Evolutionary conservation across 2,888 invertebrate genomes (phyloP).

Genomic region (Aquatica leii): DNA sequence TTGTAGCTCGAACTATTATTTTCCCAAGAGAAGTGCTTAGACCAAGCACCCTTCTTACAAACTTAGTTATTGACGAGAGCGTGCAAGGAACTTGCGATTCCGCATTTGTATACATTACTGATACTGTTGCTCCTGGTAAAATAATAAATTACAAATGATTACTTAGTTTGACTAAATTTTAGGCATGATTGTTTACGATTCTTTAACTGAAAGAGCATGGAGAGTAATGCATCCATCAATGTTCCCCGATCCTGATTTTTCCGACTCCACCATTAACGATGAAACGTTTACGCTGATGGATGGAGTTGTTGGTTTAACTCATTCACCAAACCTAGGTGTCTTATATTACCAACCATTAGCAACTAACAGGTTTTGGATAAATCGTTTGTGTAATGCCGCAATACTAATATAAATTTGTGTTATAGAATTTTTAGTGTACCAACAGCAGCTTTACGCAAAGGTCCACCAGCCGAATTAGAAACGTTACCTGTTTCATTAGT

Average conservation of each 20-base stretch:
- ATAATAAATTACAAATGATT: background rate
- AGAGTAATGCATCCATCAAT: constrained; percentile 81
- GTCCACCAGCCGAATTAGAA: constrained; percentile 75
- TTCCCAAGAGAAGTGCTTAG: constrained; percentile 78
- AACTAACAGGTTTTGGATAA: constrained; percentile 67
- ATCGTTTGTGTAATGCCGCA: background rate
- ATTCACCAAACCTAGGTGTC: constrained; percentile 70
- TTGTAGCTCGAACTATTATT: constrained; percentile 72
- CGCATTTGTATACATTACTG: constrained; percentile 81
- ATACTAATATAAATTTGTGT: constrained; percentile 27
- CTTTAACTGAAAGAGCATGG: constrained; percentile 79
- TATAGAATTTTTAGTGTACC: constrained; percentile 79
- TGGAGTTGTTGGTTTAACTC: constrained; percentile 75
- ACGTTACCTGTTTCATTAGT: constrained; percentile 79
- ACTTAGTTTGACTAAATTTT: constrained; percentile 34
- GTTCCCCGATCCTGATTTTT: constrained; percentile 85
- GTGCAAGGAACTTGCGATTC: constrained; percentile 75
- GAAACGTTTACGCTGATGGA: constrained; percentile 76
- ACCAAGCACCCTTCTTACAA: constrained; percentile 80
- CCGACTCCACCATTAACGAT: constrained; percentile 76
- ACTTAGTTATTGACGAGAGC: constrained; percentile 80
- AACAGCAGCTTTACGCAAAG: constrained; percentile 75
- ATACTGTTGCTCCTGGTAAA: constrained; percentile 81
- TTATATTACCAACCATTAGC: constrained; percentile 79
- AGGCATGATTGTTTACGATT: constrained; percentile 72